Evolutionary conservation across 2,888 invertebrate species (phyloP), one percentile per base, ranked within the genome.

Genomic region (Phasia obesa): DNA sequence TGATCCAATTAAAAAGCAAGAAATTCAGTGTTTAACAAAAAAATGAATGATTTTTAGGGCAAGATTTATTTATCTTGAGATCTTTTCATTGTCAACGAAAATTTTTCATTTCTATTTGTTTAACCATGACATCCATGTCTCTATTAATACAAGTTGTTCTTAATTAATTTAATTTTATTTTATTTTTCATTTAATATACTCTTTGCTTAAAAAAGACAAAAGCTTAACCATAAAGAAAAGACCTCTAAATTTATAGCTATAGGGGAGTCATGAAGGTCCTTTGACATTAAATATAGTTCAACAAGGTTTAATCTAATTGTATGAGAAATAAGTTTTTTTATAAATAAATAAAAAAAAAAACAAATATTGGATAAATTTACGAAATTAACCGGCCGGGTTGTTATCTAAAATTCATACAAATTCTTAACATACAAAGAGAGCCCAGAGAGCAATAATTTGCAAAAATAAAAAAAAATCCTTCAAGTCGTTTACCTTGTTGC

Each of bases 401-500:
- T 69, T 47, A 7, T 1, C 19, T 7, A 47, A 74, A 47, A 3
- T 42, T n/a, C 15, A 19, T 21, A 42, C 6, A 11, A 44, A 47
- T 35, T 4, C 0, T 53, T 62, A 70, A 55, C 77, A 77, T 70
- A n/a, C 27, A 53, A 35, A 44, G 77, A 70, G 70, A 53, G 53
- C 4, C 1, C 6, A 47, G 35, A 75, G 44, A 47, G 44, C 9
- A 35, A 31, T 5, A 53, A 1, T 19, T 19, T 13, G 35, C n/a
- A 49, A 5, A 23, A 35, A 60, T 31, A n/a, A 42, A 42, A 15
- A 42, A 1, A n/a, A 17, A 17, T 64, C 19, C 31, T 23, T 51
- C n/a, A 67, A 62, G 73, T 78, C 74, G 70, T 70, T 82, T 82
- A 78, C 59, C 69, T 78, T 74, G 57, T 65, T 6, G 27, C 27